Evolutionary conservation across 2,888 invertebrate species (phyloP), one percentile per base, ranked within the genome.

Genomic region (Drosophila mercatorum): DNA sequence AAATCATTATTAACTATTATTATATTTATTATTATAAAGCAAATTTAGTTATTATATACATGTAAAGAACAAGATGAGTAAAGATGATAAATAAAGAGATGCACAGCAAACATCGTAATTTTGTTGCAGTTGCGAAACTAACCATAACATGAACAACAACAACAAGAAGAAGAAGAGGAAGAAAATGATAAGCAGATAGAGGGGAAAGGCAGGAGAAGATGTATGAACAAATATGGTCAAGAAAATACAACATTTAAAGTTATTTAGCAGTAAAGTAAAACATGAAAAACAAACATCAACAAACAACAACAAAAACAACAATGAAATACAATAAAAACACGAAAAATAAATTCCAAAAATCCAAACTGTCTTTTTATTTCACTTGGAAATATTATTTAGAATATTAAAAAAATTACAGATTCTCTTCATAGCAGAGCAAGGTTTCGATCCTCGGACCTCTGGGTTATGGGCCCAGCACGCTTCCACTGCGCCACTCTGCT

Each of bases 261-360:
- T 90, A 89, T 89, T 84, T 88, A 90, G 90, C 76, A 80, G 77
- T 88, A 88, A 89, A 90, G 75, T 81, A 81, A 81, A 85, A 73
- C 66, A 74, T 40, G 49, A 63, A 70, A 75, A 76, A 68, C 72
- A 64, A 80, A 74, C 72, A 85, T 83, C 80, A 79, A 79, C 79
- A 81, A 83, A 64, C 52, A 68, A 84, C 34, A 44, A 38, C 8
- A 36, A 31, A 34, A 40, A 40, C 69, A 83, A 86, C 70, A 79
- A 79, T 81, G 89, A 81, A 89, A 89, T 89, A 86, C 89, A 86
- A 89, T 89, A 86, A 89, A 80, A 88, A 84, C 86, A 88, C 74
- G 72, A 67, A 69, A 88, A 89, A 77, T 81, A 81, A 89, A 88
- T 88, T 80, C 47, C 49, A 88, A 86, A 82, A 72, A 7, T 6